Evolutionary conservation across 2,113 vertebrate species (phyloP).

Genomic region (Axis porcinus): DNA sequence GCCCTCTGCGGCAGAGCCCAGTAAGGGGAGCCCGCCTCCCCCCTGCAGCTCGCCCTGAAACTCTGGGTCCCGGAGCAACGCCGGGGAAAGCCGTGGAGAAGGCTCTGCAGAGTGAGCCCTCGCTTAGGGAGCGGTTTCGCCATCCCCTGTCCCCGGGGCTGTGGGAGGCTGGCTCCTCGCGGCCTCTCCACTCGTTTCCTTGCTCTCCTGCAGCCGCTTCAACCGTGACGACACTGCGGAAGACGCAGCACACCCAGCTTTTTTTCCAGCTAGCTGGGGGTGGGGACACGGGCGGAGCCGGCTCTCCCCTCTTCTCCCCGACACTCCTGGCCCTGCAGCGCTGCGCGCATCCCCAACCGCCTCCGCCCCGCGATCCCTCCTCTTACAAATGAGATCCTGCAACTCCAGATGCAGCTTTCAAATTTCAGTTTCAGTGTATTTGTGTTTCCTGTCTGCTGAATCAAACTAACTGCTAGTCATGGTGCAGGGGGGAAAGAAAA

Average conservation of each 20-base stretch:
- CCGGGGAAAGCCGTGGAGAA: neutral
- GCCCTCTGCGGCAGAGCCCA: neutral
- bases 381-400: neutral
- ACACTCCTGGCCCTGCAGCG: rapidly evolving
- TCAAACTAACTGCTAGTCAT: neutral
- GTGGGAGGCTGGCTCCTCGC: neutral
- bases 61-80: neutral
- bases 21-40: too few relatives aligned
- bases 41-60: neutral
- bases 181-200: neutral
- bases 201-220: neutral
- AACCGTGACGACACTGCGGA: neutral
- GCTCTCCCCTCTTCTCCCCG: neutral
- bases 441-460: neutral
- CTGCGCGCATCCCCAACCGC: rapidly evolving
- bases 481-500: neutral
- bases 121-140: neutral
- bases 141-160: too few relatives aligned
- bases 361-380: rapidly evolving
- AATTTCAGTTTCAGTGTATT: neutral
- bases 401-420: neutral
- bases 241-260: neutral
- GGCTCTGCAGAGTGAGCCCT: neutral
- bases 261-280: neutral
- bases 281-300: neutral